These are phyloP conservation scores for Acanthosepion lycidas DNA, from an alignment of 2,888 invertebrate genomes.

Conservation along the genomic window DNA sequence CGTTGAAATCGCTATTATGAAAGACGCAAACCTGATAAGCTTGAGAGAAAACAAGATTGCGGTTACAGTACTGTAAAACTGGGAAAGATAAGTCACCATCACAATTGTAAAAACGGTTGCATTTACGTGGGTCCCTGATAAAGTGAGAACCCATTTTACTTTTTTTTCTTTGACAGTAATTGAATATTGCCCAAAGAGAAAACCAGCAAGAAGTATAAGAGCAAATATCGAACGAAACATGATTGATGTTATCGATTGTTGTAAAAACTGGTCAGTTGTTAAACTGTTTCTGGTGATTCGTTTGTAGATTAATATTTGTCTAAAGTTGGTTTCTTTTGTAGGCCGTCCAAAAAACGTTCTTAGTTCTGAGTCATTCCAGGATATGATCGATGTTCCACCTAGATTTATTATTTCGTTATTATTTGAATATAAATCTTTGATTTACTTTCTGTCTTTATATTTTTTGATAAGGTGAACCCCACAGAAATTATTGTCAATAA, in stretches of 20 bases:
- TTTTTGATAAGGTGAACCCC: background rate
- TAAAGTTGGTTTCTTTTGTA: background rate
- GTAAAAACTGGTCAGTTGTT: no score
- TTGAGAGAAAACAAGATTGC: background rate
- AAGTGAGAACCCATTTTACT: background rate
- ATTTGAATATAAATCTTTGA: background rate
- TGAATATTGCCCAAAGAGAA: background rate
- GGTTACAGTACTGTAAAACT: background rate
- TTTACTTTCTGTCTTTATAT: background rate
- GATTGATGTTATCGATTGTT: background rate
- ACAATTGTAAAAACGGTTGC: background rate
- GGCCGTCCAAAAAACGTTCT: background rate
- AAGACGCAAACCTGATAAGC: constrained; percentile 14
- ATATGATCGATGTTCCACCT: background rate
- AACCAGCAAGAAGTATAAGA: background rate
- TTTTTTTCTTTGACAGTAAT: background rate
- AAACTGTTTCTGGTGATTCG: background rate
- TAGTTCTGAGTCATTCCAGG: background rate
- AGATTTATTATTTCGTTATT: background rate
- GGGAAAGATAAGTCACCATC: background rate
- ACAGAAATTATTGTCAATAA: background rate
- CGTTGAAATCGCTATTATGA: background rate
- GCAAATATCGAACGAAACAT: constrained; percentile 6
- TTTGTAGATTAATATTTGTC: background rate
- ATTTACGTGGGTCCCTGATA: background rate